Evolutionary conservation across 2,888 invertebrate species (phyloP).

Genomic region (Drosophila colorata): DNA sequence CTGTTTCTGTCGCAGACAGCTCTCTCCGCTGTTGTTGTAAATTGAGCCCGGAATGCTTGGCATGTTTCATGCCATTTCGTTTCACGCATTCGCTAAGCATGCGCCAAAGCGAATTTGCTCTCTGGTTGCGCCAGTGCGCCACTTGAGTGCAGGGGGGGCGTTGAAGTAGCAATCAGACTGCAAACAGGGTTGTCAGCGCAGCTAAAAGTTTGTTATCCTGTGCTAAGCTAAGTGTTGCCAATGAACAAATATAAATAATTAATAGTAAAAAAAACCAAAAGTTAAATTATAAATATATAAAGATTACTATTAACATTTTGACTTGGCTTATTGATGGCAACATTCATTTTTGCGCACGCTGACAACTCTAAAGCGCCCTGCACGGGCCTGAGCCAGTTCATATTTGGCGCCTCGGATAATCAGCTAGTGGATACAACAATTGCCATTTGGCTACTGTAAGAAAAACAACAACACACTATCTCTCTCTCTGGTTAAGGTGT

Average conservation of each 20-base stretch:
- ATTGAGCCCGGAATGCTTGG: constrained; percentile 48
- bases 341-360: background rate
- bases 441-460: constrained; percentile 34
- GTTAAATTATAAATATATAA: background rate
- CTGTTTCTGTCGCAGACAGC: constrained; percentile 28
- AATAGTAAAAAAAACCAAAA: background rate
- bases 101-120: constrained; percentile 15
- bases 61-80: constrained; percentile 44
- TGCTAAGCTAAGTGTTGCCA: background rate
- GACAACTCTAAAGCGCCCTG: constrained; percentile 48
- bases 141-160: background rate
- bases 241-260: background rate
- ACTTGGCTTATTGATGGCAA: background rate
- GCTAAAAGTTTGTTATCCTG: background rate
- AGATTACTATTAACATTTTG: background rate
- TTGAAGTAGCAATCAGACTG: constrained; percentile 5
- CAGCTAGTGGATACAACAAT: constrained; percentile 51
- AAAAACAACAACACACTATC: constrained; percentile 13
- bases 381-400: constrained; percentile 22
- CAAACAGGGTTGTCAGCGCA: constrained; percentile 35
- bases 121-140: constrained; percentile 1
- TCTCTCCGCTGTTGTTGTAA: constrained; percentile 34
- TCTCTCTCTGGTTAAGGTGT: constrained; percentile 16
- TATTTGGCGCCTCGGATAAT: constrained; percentile 72
- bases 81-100: constrained; percentile 33